Base-by-base conservation (phyloP, 2,888 invertebrate genomes). In the Brenthis ino region DNA sequence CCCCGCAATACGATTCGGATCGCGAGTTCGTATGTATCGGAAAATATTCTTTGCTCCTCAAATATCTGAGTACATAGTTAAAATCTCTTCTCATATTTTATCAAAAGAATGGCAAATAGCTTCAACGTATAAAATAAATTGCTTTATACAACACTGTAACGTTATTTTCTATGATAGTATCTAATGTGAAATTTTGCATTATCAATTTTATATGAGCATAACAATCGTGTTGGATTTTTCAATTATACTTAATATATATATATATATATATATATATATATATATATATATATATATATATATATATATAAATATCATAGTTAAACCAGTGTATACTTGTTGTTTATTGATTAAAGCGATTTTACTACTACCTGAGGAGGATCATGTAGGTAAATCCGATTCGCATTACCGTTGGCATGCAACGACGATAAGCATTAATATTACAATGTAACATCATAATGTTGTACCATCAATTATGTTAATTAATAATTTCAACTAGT, bases 1-100 rank as follows among this genome's bases (percentile, higher is more conserved):
- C 84, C 81, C 82, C 82, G 85, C 86, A 87, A 87, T 87, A 82
- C 80, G 85, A 82, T 86, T 85, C 85, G 86, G 82, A 85, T 87
- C 83, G 84, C 83, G 85, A 82, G 83, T 85, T 68, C 48, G 65
- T 63, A 73, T 74, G 67, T 68, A 68, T 67, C 60, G 82, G 85
- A 87, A 85, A 86, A 89, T 86, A 89, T 88, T 87, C 88, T 83
- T 83, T 85, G 81, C 82, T 80, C 75, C 80, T 80, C 79, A 75
- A 76, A 79, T 79, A 78, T 82, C 78, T 77, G 77, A 79, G 79
- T 80, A 78, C 79, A 80, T 81, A 78, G 77, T 78, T 76, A 75
- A 77, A 77, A 80, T 78, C 73, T 77, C 72, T 74, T 77, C 72
- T 75, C 74, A 74, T 72, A 76, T 77, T 79, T 75, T 76, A 79